A percentile compares a stretch with the other conserved stretches of the same genome.
These are phyloP conservation scores for Tyto alba DNA, from an alignment of 2,113 vertebrate genomes.

Conservation along the genomic window DNA sequence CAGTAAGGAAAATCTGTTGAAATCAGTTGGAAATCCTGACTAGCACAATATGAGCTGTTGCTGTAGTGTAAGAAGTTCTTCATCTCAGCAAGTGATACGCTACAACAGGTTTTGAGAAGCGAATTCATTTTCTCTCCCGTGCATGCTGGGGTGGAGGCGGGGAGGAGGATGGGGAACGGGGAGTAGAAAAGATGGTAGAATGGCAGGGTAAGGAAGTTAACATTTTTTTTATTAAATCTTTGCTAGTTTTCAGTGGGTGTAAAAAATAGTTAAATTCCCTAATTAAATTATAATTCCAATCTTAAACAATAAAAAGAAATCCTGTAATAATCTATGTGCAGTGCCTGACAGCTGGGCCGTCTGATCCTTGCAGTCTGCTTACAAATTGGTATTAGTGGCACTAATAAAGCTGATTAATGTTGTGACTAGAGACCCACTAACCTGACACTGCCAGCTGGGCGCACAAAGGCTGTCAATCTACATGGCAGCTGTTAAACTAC, in stretches of 20 bases:
- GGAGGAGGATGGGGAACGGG: neutral
- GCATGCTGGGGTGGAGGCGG: neutral
- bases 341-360: constrained; percentile 90
- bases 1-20: constrained; percentile 56
- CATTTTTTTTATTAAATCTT: neutral
- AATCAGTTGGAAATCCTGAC: constrained; percentile 64
- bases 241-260: constrained; percentile 20
- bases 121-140: constrained; percentile 52
- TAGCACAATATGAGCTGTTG: constrained; percentile 63
- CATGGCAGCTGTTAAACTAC: constrained; percentile 73
- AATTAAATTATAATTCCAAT: constrained; percentile 79
- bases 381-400: constrained; percentile 92
- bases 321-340: constrained; percentile 69
- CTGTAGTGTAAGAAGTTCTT: constrained; percentile 59
- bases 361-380: constrained; percentile 90
- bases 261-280: constrained; percentile 73
- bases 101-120: constrained; percentile 62
- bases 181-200: neutral
- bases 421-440: constrained; percentile 84
- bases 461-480: constrained; percentile 69
- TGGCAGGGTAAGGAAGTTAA: neutral
- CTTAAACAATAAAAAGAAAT: constrained; percentile 78
- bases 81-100: constrained; percentile 56
- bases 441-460: constrained; percentile 84
- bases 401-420: constrained; percentile 96